Evolutionary conservation across 2,888 invertebrate species (phyloP).

Genomic region (Zhuqinia jingwanae): DNA sequence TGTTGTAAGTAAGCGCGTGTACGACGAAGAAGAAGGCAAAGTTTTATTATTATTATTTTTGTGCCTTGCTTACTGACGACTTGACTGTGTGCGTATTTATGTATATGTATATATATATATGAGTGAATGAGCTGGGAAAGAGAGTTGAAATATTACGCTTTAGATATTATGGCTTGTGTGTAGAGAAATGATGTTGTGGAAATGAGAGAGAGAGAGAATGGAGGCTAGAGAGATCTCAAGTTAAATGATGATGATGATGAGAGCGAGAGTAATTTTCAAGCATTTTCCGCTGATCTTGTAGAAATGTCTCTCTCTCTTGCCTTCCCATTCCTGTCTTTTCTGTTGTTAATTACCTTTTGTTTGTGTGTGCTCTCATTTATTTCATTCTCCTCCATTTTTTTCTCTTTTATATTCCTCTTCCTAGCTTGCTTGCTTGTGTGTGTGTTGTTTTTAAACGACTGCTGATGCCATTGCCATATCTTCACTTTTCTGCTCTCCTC

Average conservation of each 20-base stretch:
- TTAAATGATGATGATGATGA: constrained; percentile 56
- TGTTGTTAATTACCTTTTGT: constrained; percentile 71
- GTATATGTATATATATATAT: neutral
- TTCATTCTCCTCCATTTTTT: constrained; percentile 54
- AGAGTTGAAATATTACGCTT: constrained; percentile 43
- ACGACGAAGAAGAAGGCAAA: neutral
- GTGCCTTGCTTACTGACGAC: neutral
- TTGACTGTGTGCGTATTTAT: neutral
- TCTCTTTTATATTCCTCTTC: constrained; percentile 9
- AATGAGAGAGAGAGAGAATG: neutral
- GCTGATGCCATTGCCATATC: constrained; percentile 42
- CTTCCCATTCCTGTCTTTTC: constrained; percentile 57
- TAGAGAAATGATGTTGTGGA: neutral
- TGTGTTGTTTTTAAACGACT: neutral
- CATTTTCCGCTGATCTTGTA: constrained; percentile 61
- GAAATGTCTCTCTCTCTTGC: constrained; percentile 52
- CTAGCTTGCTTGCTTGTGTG: neutral
- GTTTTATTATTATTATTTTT: constrained; percentile 40
- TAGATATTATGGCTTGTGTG: constrained; percentile 20
- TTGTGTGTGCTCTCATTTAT: constrained; percentile 67
- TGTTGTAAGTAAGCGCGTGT: constrained; percentile 21
- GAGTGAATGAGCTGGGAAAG: neutral
- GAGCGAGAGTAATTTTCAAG: constrained; percentile 59
- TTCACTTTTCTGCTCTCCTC: neutral
- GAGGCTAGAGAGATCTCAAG: constrained; percentile 22